Base-by-base conservation (phyloP, 1,140 invertebrate species). In the Artemia franciscana region DNA sequence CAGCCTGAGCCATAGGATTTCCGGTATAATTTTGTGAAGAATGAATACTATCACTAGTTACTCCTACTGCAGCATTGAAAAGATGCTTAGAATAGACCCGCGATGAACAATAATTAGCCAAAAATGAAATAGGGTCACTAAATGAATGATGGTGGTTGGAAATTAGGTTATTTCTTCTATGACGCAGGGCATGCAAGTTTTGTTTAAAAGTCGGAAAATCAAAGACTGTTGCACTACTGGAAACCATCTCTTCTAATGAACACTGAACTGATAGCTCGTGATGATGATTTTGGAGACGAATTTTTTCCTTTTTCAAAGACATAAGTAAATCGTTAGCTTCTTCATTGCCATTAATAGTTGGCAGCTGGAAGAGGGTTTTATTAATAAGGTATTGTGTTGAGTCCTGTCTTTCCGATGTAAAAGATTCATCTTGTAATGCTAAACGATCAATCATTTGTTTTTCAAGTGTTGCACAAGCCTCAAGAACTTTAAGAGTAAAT, bases 81-180 rank as follows among this genome's bases (percentile, higher is more conserved):
- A 82, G 75, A 66, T 84, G 81, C 39, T 81, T 76, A 28, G 81
- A 79, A 70, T 83, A 84, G n/a, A 84, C 70, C 67, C 82, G 80
- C 5, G 81, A 81, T 77, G 80, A 82, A 69, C 80, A 85, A 66
- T 83, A 84, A 66, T 84, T 84, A 3, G 82, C 81, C 24, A 85
- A 75, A 68, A 85, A 82, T 26, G 84, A 71, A 51, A 85, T 78
- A 2, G 82, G 82, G 66, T 80, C 79, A 64, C 79, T 23, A 51
- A 51, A 15, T 15, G 12, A 15, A 18, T 51, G 39, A 18, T 18
- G 12, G 12, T 63, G 62, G 39, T 24, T 56, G 15, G 56, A 62
- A 5, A 23, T 61, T 9, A 23, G 24, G 51, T 24, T 63, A 68
- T 65, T 79, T 78, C 62, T 57, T 5, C 76, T 76, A 57, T 77